These are phyloP conservation scores for Chrysolina haemoptera DNA, from an alignment of 2,888 invertebrate species.

Conservation along the genomic window DNA sequence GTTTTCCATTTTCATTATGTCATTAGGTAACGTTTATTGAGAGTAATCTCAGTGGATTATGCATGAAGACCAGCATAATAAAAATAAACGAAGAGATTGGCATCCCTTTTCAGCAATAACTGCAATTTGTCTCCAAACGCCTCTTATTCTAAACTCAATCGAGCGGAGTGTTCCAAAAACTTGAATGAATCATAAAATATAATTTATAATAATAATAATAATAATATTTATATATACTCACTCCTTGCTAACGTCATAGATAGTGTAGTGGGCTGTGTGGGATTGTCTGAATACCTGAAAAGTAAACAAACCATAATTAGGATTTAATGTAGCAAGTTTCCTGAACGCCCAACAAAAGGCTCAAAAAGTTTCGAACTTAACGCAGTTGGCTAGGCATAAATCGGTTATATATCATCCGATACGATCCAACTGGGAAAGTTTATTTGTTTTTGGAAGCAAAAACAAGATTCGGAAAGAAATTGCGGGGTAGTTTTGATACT, in stretches of 20 bases:
- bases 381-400: conserved; percentile 11
- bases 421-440: conserved; percentile 4
- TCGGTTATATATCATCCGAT: conserved; percentile 15
- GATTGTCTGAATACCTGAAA: conserved; percentile 88
- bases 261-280: conserved; percentile 90
- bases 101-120: background rate
- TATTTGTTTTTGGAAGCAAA: conserved; percentile 25
- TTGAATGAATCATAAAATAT: background rate
- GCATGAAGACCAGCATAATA: too few species aligned
- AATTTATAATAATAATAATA: too few species aligned
- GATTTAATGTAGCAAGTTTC: conserved; percentile 27
- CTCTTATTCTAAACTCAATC: background rate
- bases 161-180: background rate
- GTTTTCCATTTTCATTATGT: too few species aligned
- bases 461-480: conserved; percentile 9
- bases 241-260: conserved; percentile 94
- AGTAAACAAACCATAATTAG: conserved; percentile 51
- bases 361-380: conserved; percentile 22
- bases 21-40: too few species aligned
- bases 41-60: too few species aligned
- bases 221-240: too few species aligned
- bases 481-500: conserved; percentile 3
- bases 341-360: background rate
- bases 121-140: too few species aligned
- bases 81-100: too few species aligned